Conservation (phyloP, 1,140 invertebrate species). For the Caenorhabditis brenneri region DNA sequence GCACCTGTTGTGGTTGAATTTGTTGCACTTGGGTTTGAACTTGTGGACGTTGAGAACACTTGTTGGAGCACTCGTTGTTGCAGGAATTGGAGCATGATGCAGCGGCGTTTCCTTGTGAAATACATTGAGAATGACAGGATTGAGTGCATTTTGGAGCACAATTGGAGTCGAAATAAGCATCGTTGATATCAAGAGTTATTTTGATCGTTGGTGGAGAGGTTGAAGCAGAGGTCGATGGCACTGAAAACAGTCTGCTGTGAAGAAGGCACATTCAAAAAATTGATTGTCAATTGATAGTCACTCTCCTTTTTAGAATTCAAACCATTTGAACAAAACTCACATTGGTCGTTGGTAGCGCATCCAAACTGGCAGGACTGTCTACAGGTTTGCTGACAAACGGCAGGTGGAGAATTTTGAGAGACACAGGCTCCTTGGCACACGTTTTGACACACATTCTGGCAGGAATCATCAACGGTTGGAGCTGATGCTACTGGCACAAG, state of each 20-base stretch:
- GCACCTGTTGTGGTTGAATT: slow-evolving; percentile 38
- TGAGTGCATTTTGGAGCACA: slow-evolving; percentile 40
- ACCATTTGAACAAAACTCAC: not conserved
- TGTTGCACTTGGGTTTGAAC: slow-evolving; percentile 15
- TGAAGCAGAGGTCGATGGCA: not conserved
- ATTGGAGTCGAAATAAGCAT: slow-evolving; percentile 36
- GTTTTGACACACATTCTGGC: slow-evolving; percentile 39
- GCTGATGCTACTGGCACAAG: slow-evolving; percentile 14
- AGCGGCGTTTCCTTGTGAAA: slow-evolving; percentile 43
- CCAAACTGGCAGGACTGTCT: slow-evolving; percentile 41
- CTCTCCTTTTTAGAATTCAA: not conserved
- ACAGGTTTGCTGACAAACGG: slow-evolving; percentile 36
- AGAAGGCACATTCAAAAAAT: too few species aligned
- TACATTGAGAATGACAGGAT: slow-evolving; percentile 48
- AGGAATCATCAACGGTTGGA: slow-evolving; percentile 18
- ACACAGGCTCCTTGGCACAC: slow-evolving; percentile 43
- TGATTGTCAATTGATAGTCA: too few species aligned
- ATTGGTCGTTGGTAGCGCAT: slow-evolving; percentile 21
- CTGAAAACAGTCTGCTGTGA: not conserved
- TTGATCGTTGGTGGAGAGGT: slow-evolving; percentile 30
- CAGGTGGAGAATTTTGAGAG: slow-evolving; percentile 22
- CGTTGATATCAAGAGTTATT: slow-evolving; percentile 48
- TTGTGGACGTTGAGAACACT: slow-evolving; percentile 11
- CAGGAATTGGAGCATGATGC: slow-evolving; percentile 25
- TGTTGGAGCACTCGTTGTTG: slow-evolving; percentile 12